Conservation (phyloP, 2,888 invertebrate species). For the Neria commutata region DNA sequence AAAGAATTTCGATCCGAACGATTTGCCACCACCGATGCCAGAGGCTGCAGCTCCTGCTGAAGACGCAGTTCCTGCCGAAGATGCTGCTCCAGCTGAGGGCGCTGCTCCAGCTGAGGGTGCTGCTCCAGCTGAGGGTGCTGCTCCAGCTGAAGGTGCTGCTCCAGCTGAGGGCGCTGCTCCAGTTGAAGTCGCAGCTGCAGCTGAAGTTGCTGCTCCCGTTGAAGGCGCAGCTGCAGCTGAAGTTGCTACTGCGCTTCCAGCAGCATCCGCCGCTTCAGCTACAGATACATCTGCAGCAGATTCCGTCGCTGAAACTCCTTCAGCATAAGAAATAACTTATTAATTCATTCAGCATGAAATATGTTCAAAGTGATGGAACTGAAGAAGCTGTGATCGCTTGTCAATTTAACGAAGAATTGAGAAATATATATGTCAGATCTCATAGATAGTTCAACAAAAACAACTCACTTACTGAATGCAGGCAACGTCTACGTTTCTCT, state of each 20-base stretch:
- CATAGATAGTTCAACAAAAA: too few relatives aligned
- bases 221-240: constrained; percentile 44
- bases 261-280: constrained; percentile 32
- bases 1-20: constrained; percentile 57
- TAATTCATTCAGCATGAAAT: too few relatives aligned
- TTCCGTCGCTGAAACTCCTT: constrained; percentile 36
- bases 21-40: constrained; percentile 37
- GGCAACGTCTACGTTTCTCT: too few relatives aligned
- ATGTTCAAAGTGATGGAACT: too few relatives aligned
- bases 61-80: constrained; percentile 46
- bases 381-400: constrained; percentile 29
- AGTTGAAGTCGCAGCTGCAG: constrained; percentile 37
- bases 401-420: not conserved
- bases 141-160: constrained; percentile 35
- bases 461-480: too few relatives aligned
- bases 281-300: constrained; percentile 27
- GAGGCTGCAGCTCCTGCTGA: constrained; percentile 41
- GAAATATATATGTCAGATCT: too few relatives aligned
- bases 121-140: constrained; percentile 34
- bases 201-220: constrained; percentile 34
- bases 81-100: constrained; percentile 36
- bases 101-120: constrained; percentile 37
- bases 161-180: constrained; percentile 40
- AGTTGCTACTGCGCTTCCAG: constrained; percentile 32
- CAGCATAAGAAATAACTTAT: constrained; percentile 22